Percentiles rank a stretch among this genome's conserved stretches.
These are phyloP conservation scores for Noctuana brunneofusca DNA, from an alignment of 2,888 invertebrate genomes.

Conservation along the genomic window DNA sequence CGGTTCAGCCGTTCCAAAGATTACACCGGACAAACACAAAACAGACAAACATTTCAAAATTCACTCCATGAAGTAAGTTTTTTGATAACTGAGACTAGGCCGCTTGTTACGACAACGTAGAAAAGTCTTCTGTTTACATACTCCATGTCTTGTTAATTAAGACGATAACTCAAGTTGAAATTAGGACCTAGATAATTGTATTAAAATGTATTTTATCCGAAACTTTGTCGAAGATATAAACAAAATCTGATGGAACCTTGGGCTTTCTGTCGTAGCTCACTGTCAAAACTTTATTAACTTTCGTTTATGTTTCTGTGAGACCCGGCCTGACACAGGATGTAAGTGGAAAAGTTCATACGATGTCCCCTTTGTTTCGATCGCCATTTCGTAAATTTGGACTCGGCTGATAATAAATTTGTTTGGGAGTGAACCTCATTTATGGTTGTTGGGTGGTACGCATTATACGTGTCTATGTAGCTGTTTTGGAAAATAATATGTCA, in stretches of 20 bases:
- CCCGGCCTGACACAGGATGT: slow-evolving; percentile 52
- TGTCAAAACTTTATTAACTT: slow-evolving; percentile 56
- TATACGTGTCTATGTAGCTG: background rate
- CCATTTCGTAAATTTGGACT: slow-evolving; percentile 17
- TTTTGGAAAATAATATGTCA: too few species aligned
- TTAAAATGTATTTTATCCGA: slow-evolving; percentile 2
- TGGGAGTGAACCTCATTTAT: background rate
- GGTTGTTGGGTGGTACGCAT: background rate
- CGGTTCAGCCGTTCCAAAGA: too few species aligned
- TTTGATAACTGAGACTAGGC: too few species aligned
- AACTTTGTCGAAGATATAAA: slow-evolving; percentile 24
- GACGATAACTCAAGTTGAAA: slow-evolving; percentile 4
- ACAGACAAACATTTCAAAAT: too few species aligned
- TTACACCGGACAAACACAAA: too few species aligned
- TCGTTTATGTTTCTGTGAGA: slow-evolving; percentile 62
- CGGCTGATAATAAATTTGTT: slow-evolving; percentile 11
- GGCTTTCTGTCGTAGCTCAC: slow-evolving; percentile 46
- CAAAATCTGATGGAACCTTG: slow-evolving; percentile 41
- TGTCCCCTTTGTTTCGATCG: slow-evolving; percentile 48
- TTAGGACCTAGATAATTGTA: background rate
- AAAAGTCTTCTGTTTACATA: too few species aligned
- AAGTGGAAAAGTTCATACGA: slow-evolving; percentile 47
- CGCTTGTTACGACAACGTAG: too few species aligned
- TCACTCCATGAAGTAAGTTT: too few species aligned
- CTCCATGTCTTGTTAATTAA: background rate